These are phyloP conservation scores for Platichthys stellatus DNA, from an alignment of 2,113 vertebrate species.

Conservation along the genomic window DNA sequence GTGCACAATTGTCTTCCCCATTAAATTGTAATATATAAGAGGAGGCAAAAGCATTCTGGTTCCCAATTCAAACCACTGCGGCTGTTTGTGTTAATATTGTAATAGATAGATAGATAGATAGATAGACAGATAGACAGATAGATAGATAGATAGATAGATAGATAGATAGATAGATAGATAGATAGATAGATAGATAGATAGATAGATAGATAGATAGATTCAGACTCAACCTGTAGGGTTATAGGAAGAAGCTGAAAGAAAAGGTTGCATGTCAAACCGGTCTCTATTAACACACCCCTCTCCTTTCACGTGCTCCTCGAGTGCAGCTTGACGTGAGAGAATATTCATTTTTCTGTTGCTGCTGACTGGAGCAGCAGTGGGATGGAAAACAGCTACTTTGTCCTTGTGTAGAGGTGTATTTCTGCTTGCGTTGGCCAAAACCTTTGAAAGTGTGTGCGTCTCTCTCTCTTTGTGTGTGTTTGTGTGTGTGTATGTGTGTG, in stretches of 20 bases:
- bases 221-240: background rate
- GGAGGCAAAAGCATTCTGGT: background rate
- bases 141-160: background rate
- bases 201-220: background rate
- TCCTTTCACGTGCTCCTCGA: slow-evolving; percentile 49
- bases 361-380: slow-evolving; percentile 62
- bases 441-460: slow-evolving; percentile 19
- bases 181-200: too few species aligned
- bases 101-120: background rate
- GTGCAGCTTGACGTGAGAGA: slow-evolving; percentile 57
- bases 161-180: background rate
- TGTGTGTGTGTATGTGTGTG: background rate
- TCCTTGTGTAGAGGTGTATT: slow-evolving; percentile 69
- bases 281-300: slow-evolving; percentile 58
- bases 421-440: slow-evolving; percentile 75
- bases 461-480: slow-evolving; percentile 1
- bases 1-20: background rate
- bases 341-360: slow-evolving; percentile 56
- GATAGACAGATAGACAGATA: background rate
- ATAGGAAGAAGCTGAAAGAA: slow-evolving; percentile 15
- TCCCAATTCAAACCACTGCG: too few species aligned
- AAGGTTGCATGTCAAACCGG: slow-evolving; percentile 52
- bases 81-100: too few species aligned
- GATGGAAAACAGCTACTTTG: slow-evolving; percentile 66
- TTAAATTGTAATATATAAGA: background rate